Conservation (phyloP, 1,140 invertebrate genomes). For the Brachionus manjavacas region DNA sequence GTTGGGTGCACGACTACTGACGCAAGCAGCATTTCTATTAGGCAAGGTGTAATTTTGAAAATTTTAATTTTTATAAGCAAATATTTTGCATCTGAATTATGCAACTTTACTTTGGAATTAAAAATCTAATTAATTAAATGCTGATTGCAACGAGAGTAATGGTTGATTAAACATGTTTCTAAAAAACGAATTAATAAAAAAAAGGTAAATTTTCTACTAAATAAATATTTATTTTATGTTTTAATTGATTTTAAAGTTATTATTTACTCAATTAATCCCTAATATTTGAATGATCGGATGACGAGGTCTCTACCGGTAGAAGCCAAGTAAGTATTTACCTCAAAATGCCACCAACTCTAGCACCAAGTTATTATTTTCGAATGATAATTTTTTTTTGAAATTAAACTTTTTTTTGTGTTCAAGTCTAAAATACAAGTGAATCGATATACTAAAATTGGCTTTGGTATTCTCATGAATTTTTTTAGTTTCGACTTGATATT, state of each 20-base stretch:
- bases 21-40: neutral
- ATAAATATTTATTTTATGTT: neutral
- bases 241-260: neutral
- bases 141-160: neutral
- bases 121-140: neutral
- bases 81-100: neutral
- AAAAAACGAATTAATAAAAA: neutral
- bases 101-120: neutral
- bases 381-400: neutral
- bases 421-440: neutral
- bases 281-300: neutral
- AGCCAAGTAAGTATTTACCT: neutral
- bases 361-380: neutral
- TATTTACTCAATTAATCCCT: neutral
- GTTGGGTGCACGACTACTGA: neutral
- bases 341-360: neutral
- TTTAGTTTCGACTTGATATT: neutral
- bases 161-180: neutral
- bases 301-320: neutral
- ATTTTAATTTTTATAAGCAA: neutral
- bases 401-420: neutral
- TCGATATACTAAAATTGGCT: slow-evolving; percentile 9
- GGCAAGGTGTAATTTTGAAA: neutral
- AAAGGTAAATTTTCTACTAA: neutral
- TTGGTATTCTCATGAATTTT: slow-evolving; percentile 34